phyloP scores from a whole-genome alignment of 2,888 invertebrate species.

The Drosophila kanekoi region DNA sequence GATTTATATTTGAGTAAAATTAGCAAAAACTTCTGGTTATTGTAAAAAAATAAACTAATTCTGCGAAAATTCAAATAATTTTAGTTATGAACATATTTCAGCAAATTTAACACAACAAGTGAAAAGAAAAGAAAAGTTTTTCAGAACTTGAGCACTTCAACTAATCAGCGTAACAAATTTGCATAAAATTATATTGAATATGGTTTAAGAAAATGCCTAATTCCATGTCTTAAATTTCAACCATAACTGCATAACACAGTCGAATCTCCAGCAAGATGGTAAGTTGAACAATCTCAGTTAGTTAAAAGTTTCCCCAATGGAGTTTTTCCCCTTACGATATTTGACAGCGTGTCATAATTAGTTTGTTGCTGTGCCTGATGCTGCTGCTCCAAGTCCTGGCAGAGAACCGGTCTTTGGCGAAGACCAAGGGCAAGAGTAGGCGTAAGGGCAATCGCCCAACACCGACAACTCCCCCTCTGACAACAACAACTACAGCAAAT shows the following conservation, averaged over 20 bases:
- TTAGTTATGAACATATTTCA: not conserved
- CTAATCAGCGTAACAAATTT: conserved; percentile 4
- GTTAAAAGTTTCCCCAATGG: not conserved
- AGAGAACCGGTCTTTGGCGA: too few species aligned
- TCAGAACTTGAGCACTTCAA: not conserved
- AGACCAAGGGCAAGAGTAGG: not conserved
- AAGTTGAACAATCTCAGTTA: conserved; percentile 3
- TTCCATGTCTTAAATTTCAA: not conserved
- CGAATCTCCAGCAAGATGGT: conserved; percentile 12
- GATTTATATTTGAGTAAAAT: too few species aligned
- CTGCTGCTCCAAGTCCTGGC: not conserved
- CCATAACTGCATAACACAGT: not conserved
- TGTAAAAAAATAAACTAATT: too few species aligned
- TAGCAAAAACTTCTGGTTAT: too few species aligned
- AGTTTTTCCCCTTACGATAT: not conserved
- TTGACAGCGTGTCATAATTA: conserved; percentile 2
- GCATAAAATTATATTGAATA: conserved; percentile 12
- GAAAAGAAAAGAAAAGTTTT: not conserved
- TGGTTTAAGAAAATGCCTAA: not conserved
- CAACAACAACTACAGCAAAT: not conserved
- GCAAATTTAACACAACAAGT: too few species aligned
- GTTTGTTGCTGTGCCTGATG: not conserved
- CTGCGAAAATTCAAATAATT: too few species aligned
- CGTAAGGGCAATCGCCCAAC: not conserved
- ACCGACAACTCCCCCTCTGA: too few species aligned